Conservation (phyloP, 2,113 vertebrate genomes). For the Pseudorhombus dupliciocellatus region DNA sequence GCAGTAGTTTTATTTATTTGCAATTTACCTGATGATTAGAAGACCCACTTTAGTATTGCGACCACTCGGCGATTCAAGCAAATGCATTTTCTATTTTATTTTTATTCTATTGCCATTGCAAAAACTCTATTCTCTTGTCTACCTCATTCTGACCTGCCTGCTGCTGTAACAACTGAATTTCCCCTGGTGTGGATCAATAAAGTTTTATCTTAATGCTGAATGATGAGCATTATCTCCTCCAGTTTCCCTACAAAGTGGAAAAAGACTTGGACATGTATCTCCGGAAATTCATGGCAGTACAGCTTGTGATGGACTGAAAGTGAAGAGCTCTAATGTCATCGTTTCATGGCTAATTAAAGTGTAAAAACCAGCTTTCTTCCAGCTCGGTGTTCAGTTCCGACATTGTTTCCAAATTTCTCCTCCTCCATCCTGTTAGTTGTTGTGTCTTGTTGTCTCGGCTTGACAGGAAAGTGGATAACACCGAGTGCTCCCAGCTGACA, state of each 20-base stretch:
- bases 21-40: background rate
- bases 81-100: no score
- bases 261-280: slow-evolving; percentile 16
- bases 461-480: slow-evolving; percentile 58
- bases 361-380: slow-evolving; percentile 40
- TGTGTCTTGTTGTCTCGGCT: slow-evolving; percentile 54
- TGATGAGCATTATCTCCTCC: background rate
- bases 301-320: slow-evolving; percentile 46
- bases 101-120: no score
- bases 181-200: no score
- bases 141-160: no score
- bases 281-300: slow-evolving; percentile 3
- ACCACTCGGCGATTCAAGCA: no score
- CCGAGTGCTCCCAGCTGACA: slow-evolving; percentile 53
- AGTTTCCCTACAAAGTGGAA: slow-evolving; percentile 8
- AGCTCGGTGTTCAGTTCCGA: slow-evolving; percentile 49
- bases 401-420: slow-evolving; percentile 54
- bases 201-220: background rate
- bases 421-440: slow-evolving; percentile 39
- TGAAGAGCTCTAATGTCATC: slow-evolving; percentile 45
- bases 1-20: background rate
- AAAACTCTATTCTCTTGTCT: no score
- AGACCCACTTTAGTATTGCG: no score
- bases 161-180: no score
- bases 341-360: slow-evolving; percentile 62